A percentile compares a stretch with the other conserved stretches of the same genome.
Conservation (phyloP, 2,113 vertebrate genomes). For the Thunnus maccoyii region DNA sequence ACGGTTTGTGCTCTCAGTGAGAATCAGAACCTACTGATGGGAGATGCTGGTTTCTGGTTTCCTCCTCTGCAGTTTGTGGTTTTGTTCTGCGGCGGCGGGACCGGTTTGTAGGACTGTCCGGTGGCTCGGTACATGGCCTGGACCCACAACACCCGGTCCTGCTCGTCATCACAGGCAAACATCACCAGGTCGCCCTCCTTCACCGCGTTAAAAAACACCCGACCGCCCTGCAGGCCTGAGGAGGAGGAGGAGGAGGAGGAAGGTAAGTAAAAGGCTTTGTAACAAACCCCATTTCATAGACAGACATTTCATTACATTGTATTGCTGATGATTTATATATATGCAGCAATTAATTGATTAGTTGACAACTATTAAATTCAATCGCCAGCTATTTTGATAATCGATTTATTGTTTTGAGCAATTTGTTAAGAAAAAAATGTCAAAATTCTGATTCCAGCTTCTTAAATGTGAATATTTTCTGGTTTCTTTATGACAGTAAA, state of each 20-base stretch:
- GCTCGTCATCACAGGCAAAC: slow-evolving; percentile 95
- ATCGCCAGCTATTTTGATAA: no score
- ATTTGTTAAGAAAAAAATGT: no score
- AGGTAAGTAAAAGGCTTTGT: neutral
- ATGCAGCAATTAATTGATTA: no score
- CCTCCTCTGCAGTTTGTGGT: slow-evolving; percentile 89
- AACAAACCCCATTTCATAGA: neutral
- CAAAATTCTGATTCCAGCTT: no score
- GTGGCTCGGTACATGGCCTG: slow-evolving; percentile 98
- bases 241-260: no score
- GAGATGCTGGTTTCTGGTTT: slow-evolving; percentile 82
- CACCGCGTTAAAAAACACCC: slow-evolving; percentile 94
- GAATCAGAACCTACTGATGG: slow-evolving; percentile 87
- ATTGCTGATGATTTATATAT: no score
- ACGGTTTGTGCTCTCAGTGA: neutral
- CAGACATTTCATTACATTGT: no score
- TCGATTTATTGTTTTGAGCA: no score
- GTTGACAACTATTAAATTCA: no score
- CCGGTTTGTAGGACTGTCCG: slow-evolving; percentile 96
- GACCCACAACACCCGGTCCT: slow-evolving; percentile 94
- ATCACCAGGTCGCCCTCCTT: slow-evolving; percentile 95
- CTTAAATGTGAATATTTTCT: no score
- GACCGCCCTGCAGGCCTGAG: slow-evolving; percentile 93
- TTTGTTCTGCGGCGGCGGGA: slow-evolving; percentile 88
- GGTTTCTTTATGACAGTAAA: no score